These are phyloP conservation scores for Plumapathes pennacea DNA, from an alignment of 92 coral and sea anemone genomes.

Conservation along the genomic window DNA sequence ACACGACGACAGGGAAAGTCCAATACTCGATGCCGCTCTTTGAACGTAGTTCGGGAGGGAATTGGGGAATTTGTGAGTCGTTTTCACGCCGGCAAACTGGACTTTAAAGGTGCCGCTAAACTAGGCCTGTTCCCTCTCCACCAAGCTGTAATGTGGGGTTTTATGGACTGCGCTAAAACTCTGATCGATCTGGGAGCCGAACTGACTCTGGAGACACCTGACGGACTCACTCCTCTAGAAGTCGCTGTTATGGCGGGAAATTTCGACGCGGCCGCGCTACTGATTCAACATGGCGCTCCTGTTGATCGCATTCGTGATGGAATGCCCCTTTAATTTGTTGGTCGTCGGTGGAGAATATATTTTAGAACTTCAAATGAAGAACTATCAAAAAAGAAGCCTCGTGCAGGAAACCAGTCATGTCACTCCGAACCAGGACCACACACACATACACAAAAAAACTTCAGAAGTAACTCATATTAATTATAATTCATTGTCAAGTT, in stretches of 20 bases:
- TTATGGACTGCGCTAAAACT: slow-evolving; percentile 48
- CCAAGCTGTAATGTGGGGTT: slow-evolving; percentile 71
- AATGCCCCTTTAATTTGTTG: slow-evolving; percentile 40
- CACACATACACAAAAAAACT: too few relatives aligned
- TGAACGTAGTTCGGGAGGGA: slow-evolving; percentile 14
- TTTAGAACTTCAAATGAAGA: too few relatives aligned
- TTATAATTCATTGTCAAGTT: too few relatives aligned
- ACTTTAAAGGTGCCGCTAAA: too few relatives aligned
- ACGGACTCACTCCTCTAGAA: slow-evolving; percentile 77
- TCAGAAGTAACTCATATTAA: too few relatives aligned
- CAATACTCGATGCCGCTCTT: too few relatives aligned
- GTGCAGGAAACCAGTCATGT: too few relatives aligned
- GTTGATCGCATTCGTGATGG: slow-evolving; percentile 82
- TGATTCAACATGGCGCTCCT: slow-evolving; percentile 80
- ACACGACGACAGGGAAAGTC: too few relatives aligned
- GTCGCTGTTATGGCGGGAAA: slow-evolving; percentile 77
- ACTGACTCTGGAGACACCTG: slow-evolving; percentile 62
- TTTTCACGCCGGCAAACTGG: slow-evolving; percentile 40
- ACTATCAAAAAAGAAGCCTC: too few relatives aligned
- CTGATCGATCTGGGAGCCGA: slow-evolving; percentile 68
- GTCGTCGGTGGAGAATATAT: too few relatives aligned
- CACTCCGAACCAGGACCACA: too few relatives aligned
- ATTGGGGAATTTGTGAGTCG: neutral
- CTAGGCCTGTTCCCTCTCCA: slow-evolving; percentile 70
- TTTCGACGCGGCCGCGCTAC: slow-evolving; percentile 70